phyloP scores from a whole-genome alignment of 2,797 vertebrate genomes.

The Macrochelys suwanniensis region DNA sequence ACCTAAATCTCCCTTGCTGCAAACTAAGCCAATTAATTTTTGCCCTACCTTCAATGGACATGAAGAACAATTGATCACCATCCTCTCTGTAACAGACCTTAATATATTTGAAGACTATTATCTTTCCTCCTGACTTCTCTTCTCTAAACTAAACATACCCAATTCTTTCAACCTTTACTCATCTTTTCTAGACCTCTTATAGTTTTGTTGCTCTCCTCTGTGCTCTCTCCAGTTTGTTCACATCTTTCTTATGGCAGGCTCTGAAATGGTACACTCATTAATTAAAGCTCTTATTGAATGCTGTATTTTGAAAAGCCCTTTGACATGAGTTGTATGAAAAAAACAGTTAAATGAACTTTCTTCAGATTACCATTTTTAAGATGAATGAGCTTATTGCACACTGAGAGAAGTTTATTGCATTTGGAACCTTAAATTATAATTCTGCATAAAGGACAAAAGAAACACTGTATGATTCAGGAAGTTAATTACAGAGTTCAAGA shows the following conservation, averaged over 20 bases:
- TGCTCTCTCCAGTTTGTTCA: too few relatives aligned
- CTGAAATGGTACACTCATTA: background rate
- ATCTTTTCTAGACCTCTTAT: too few relatives aligned
- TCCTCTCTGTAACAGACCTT: too few relatives aligned
- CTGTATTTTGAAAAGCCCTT: background rate
- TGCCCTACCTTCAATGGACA: too few relatives aligned
- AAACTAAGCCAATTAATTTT: too few relatives aligned
- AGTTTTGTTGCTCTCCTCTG: too few relatives aligned
- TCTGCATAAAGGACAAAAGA: conserved; percentile 16
- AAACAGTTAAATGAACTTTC: background rate
- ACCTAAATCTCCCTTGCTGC: too few relatives aligned
- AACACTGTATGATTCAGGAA: conserved; percentile 1
- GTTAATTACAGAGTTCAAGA: conserved; percentile 16
- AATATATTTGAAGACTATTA: too few relatives aligned
- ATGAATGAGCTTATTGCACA: background rate
- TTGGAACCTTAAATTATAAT: background rate
- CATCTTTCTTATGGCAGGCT: background rate
- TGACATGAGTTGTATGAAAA: background rate
- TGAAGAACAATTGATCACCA: too few relatives aligned
- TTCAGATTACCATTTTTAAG: background rate
- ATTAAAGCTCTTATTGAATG: background rate
- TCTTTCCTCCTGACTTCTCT: too few relatives aligned
- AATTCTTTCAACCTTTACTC: too few relatives aligned
- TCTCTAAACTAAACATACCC: too few relatives aligned
- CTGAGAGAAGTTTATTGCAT: background rate